phyloP scores from a whole-genome alignment of 2,888 invertebrate genomes.

The Drosophila diplacantha region DNA sequence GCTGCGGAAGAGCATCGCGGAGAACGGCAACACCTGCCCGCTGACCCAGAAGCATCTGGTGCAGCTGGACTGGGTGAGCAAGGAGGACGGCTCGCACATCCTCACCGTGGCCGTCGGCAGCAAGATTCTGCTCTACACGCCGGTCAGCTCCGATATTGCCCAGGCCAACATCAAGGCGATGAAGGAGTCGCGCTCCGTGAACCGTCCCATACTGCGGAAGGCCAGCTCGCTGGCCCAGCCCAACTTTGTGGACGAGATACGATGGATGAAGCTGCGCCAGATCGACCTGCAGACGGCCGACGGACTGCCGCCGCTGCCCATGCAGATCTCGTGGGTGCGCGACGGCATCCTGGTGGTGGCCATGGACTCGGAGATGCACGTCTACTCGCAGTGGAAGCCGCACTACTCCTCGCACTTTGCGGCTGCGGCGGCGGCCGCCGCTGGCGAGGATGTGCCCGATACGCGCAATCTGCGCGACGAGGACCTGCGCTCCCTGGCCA shows the following conservation, averaged over 20 bases:
- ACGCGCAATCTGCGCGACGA: constrained; percentile 85
- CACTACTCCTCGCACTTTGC: constrained; percentile 64
- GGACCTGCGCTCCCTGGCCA: constrained; percentile 82
- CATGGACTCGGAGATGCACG: constrained; percentile 99
- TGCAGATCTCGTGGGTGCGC: constrained; percentile 99
- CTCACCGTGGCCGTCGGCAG: constrained; percentile 97
- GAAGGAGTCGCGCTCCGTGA: constrained; percentile 90
- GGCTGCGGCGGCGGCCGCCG: constrained; percentile 35
- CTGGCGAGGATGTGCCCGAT: constrained; percentile 85
- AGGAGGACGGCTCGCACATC: constrained; percentile 99
- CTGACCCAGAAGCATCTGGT: constrained; percentile 94
- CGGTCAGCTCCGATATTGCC: constrained; percentile 95
- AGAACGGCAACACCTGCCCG: constrained; percentile 94
- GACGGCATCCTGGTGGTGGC: constrained; percentile 99
- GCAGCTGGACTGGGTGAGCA: constrained; percentile 99
- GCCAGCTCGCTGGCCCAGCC: constrained; percentile 94
- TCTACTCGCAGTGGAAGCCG: constrained; percentile 98
- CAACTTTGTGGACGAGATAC: constrained; percentile 92
- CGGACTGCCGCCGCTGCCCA: constrained; percentile 96
- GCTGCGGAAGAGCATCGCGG: constrained; percentile 90
- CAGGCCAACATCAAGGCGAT: constrained; percentile 95
- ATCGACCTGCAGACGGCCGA: constrained; percentile 96
- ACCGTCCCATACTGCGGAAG: constrained; percentile 91
- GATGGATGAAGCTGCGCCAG: constrained; percentile 96
- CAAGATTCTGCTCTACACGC: constrained; percentile 93